Evolutionary conservation across 2,888 invertebrate species (phyloP).

Genomic region (Caenorhabditis sp.): DNA sequence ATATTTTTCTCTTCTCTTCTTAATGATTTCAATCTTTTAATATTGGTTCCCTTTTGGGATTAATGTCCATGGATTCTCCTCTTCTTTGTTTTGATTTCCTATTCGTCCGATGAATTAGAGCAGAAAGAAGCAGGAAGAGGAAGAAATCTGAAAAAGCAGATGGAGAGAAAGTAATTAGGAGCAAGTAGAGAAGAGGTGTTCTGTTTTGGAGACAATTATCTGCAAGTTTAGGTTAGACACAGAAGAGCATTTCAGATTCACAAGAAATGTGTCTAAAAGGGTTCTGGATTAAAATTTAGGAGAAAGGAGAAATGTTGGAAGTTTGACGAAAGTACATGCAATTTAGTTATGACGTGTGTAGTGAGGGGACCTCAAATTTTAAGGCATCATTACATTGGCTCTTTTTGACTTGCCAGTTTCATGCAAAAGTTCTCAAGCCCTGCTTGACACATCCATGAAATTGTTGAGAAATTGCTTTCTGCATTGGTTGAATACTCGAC

Average conservation of each 20-base stretch:
- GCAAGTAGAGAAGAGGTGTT: not conserved
- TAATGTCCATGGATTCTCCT: constrained; percentile 28
- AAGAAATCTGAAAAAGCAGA: constrained; percentile 1
- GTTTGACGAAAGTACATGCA: no score
- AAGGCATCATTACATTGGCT: no score
- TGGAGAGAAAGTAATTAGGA: not conserved
- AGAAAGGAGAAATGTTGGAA: no score
- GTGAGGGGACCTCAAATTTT: no score
- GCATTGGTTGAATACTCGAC: no score
- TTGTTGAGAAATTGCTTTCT: no score
- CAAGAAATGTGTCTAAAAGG: no score
- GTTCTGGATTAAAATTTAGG: no score
- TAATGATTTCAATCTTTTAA: constrained; percentile 8
- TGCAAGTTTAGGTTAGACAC: not conserved
- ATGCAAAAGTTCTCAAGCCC: no score
- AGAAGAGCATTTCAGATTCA: not conserved
- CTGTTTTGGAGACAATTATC: constrained; percentile 51
- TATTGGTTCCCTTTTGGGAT: constrained; percentile 8
- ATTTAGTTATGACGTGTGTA: no score
- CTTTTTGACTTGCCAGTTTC: no score
- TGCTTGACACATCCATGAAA: no score
- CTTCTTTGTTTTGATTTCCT: not conserved
- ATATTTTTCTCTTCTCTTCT: not conserved
- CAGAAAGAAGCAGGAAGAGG: not conserved
- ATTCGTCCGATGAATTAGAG: not conserved